phyloP scores from a whole-genome alignment of 2,888 invertebrate genomes.

The Pseudococcus longispinus region DNA sequence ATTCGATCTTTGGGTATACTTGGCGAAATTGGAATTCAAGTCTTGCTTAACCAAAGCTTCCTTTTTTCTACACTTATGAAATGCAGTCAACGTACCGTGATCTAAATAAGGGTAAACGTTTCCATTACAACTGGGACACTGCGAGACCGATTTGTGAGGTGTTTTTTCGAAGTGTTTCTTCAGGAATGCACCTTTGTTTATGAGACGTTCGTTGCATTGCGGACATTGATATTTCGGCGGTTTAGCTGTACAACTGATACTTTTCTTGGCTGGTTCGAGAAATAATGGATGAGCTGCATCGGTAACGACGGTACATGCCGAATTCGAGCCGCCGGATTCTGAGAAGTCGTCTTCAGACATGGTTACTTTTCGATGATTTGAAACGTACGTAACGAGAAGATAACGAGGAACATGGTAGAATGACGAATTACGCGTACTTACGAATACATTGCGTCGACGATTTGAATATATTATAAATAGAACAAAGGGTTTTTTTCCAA shows the following conservation, averaged over 20 bases:
- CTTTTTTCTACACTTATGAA: slow-evolving; percentile 45
- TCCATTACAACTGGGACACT: slow-evolving; percentile 46
- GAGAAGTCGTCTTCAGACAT: not conserved
- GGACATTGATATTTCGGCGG: slow-evolving; percentile 30
- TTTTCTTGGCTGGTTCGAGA: slow-evolving; percentile 38
- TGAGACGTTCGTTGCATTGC: slow-evolving; percentile 51
- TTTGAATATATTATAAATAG: not conserved
- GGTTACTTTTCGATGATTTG: not conserved
- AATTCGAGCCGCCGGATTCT: not conserved
- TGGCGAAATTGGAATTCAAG: not conserved
- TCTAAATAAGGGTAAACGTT: slow-evolving; percentile 48
- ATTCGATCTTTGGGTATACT: slow-evolving; percentile 9
- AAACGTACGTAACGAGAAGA: not conserved
- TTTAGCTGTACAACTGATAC: slow-evolving; percentile 18
- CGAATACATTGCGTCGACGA: not conserved
- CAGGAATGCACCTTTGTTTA: slow-evolving; percentile 49
- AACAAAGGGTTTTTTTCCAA: not conserved
- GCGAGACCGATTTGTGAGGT: slow-evolving; percentile 30
- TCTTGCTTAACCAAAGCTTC: not conserved
- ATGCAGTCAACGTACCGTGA: slow-evolving; percentile 30
- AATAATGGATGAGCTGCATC: slow-evolving; percentile 54
- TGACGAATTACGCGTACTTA: not conserved
- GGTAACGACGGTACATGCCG: slow-evolving; percentile 5
- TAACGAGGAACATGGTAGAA: not conserved
- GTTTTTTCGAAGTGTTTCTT: slow-evolving; percentile 53